These are phyloP conservation scores for Pterostichus madidus DNA, from an alignment of 2,888 invertebrate genomes.

Conservation along the genomic window DNA sequence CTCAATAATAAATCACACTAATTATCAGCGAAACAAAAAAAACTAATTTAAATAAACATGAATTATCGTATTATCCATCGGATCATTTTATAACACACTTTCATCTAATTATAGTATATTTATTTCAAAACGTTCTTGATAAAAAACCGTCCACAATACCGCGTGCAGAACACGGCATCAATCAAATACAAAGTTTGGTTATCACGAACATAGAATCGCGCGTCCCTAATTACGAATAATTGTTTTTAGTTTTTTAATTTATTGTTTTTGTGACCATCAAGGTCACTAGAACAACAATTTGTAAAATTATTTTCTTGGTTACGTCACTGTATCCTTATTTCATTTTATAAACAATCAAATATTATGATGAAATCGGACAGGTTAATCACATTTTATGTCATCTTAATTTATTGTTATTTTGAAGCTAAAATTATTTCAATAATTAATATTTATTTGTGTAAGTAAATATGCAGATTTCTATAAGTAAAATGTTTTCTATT, in stretches of 20 bases:
- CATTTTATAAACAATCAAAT: background rate
- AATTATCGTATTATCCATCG: conserved; percentile 25
- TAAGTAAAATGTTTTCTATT: too few species aligned
- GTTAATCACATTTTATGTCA: background rate
- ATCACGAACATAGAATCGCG: conserved; percentile 16
- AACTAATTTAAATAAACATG: conserved; percentile 38
- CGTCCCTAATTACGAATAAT: conserved; percentile 47
- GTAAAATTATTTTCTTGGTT: conserved; percentile 8
- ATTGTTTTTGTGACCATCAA: conserved; percentile 42
- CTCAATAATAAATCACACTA: background rate
- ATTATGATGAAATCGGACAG: background rate
- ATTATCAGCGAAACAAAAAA: background rate
- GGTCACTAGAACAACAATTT: conserved; percentile 35
- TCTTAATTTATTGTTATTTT: too few species aligned
- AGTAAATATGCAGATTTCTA: too few species aligned
- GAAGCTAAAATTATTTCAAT: too few species aligned
- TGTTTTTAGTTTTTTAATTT: conserved; percentile 47
- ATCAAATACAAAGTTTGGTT: conserved; percentile 24
- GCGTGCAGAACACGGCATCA: conserved; percentile 10
- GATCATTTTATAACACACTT: background rate
- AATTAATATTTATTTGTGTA: too few species aligned
- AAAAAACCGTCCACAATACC: background rate
- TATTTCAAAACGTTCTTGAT: conserved; percentile 27
- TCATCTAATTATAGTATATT: conserved; percentile 35
- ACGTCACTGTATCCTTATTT: conserved; percentile 2